Base-by-base conservation (phyloP, 2,113 vertebrate species). In the Heterotilapia buettikoferi region DNA sequence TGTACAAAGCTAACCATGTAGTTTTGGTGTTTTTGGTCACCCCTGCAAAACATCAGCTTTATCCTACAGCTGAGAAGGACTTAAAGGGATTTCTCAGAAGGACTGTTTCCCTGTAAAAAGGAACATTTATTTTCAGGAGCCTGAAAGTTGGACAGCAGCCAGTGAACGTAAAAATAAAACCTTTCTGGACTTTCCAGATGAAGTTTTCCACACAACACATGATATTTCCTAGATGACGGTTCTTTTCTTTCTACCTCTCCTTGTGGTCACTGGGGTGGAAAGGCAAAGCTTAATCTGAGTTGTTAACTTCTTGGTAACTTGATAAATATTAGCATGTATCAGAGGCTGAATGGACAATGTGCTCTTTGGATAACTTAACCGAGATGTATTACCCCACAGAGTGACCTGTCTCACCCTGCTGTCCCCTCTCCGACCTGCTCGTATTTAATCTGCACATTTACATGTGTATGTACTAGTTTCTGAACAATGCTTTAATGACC, bases 401-500 rank as follows among this genome's bases (percentile, higher is more conserved):
- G 56, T 88, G 90, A 85, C 90, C 68, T 3, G 52, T 52, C 63
- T 84, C 89, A 84, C 86, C 84, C 68, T 3, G 43, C 10, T 83
- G 90, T 31, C 89, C 88, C 79, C 82, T 7, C 24, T 57, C 82
- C 87, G 95, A 93, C 94, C 92, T 80, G 80, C 16, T 87, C 33
- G 33, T 57, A 47, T 31, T 88, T 80, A 89, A 71, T 52, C 79
- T 45, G 12, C 83, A 83, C 83, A 87, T 93, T 93, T 90, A 45
- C 88, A 91, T 84, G 36, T 84, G 63, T 50, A 6, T 16, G 16
- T 16, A 6, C 18, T 21, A 2, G 33, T 54, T 81, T 88, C 10
- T 50, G 36, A 26, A 43, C 5, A 43, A 80, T 4, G 6, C 7
- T 54, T 13, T 26, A 9, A 52, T 56, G 9, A 6, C 3, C 26